Conservation (phyloP, 2,888 invertebrate genomes). For the Ptychoptera albimana region DNA sequence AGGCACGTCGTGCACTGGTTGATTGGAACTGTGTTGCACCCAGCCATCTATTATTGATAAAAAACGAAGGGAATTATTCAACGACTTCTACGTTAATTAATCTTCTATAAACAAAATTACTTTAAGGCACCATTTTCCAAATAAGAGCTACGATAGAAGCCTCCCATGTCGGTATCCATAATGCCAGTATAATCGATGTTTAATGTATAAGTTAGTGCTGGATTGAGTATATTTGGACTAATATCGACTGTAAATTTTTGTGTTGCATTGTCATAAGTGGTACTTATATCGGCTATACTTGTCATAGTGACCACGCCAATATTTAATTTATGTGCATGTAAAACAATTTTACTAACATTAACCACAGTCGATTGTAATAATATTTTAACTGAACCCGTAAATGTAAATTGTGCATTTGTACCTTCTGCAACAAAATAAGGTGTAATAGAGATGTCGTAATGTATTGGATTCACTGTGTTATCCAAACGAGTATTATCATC, state of each 20-base stretch:
- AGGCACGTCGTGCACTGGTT: slow-evolving; percentile 48
- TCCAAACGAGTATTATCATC: slow-evolving; percentile 13
- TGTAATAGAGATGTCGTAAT: slow-evolving; percentile 35
- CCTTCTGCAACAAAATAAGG: slow-evolving; percentile 31
- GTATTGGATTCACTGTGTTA: slow-evolving; percentile 31
- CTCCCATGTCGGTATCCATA: slow-evolving; percentile 35
- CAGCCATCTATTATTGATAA: slow-evolving; percentile 31
- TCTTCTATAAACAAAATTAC: slow-evolving; percentile 21
- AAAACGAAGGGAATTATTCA: too few species aligned
- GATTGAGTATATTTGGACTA: slow-evolving; percentile 16
- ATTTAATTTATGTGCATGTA: slow-evolving; percentile 35
- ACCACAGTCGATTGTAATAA: slow-evolving; percentile 29
- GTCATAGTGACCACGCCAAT: slow-evolving; percentile 12
- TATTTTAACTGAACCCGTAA: slow-evolving; percentile 28
- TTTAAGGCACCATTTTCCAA: slow-evolving; percentile 7
- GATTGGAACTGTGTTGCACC: slow-evolving; percentile 56
- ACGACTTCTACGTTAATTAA: neutral
- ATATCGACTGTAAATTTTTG: slow-evolving; percentile 31
- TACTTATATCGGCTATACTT: slow-evolving; percentile 11
- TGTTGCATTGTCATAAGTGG: slow-evolving; percentile 20
- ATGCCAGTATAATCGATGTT: slow-evolving; percentile 32
- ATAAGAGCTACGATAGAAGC: slow-evolving; percentile 33
- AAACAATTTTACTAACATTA: slow-evolving; percentile 28
- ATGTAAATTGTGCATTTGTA: slow-evolving; percentile 18
- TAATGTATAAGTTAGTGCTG: slow-evolving; percentile 28